Evolutionary conservation across 23 tunicate species (phyloP), one percentile per base, ranked within the genome.

Genomic region (Botrylloides violaceus): DNA sequence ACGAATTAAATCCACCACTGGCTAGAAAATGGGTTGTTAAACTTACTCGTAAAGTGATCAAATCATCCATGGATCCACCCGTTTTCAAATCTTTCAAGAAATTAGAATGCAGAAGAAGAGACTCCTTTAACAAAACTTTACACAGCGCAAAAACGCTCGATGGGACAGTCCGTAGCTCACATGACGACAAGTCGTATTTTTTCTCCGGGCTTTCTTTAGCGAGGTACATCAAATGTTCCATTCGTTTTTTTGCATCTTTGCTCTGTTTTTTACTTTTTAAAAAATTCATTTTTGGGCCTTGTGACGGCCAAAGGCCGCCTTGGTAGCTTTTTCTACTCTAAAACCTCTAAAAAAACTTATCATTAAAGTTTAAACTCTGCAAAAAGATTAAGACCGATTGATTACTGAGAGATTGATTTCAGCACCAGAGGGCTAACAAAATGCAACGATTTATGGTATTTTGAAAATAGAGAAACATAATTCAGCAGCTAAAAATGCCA

Each of bases 201-300:
- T 70, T 73, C 55, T 90, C 83, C 2, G 97, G 97, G 66, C 80
- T 83, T 26, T 83, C 82, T 31, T 90, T 83, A 26, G 91, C 90
- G 2, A 90, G 4, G 39, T 72, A 68, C 97, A 90, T 83, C 20
- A 78, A 65, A 53, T 80, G 82, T 66, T 90, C 91, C 76, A 83
- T 84, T 36, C 97, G 81, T 49, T 68, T 64, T 27, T 75, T 79
- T 34, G 97, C 97, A 34, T 90, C 84, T 79, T 90, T 90, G 71
- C 97, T 90, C 60, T 90, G 97, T 34, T 82, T 88, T 59, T 82
- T 88, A 34, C 71, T 76, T 73, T 59, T 65, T 36, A 88, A 81
- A 2, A 86, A 47, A 49, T 80, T 78, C 94, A 86, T 86, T 0
- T 29, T 75, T 25, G 4, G 28, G 38, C 15, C 22, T 29, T 23